A percentile compares a stretch with the other conserved stretches of the same genome.
These are phyloP conservation scores for Coregonus suidteri DNA, from an alignment of 2,797 vertebrate species.

Conservation along the genomic window DNA sequence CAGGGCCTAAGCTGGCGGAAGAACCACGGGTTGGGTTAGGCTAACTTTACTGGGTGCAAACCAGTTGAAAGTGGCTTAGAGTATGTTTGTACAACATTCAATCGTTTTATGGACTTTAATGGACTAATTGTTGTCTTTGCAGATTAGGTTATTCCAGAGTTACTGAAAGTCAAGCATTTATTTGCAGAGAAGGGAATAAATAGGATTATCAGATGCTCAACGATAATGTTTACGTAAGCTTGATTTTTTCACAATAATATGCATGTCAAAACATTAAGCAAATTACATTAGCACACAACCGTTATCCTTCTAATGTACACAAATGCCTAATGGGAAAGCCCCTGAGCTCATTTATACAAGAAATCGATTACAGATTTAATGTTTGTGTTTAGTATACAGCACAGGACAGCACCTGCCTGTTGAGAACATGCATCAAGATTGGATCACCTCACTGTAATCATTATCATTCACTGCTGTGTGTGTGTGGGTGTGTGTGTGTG, in stretches of 20 bases:
- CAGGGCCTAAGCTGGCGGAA: slow-evolving; percentile 15
- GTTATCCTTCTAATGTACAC: slow-evolving; percentile 4
- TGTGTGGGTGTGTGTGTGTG: slow-evolving; percentile 4
- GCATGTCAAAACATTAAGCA: not conserved
- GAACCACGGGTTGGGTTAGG: slow-evolving; percentile 5
- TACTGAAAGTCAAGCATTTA: too few relatives aligned
- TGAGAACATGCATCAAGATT: slow-evolving; percentile 46
- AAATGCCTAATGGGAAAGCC: slow-evolving; percentile 3
- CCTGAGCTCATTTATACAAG: not conserved
- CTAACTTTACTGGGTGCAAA: not conserved
- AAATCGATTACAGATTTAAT: slow-evolving; percentile 12
- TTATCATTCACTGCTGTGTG: slow-evolving; percentile 37
- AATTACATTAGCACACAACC: not conserved
- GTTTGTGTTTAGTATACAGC: slow-evolving; percentile 39
- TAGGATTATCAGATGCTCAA: too few relatives aligned
- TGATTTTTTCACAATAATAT: not conserved
- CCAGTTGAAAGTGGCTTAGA: not conserved
- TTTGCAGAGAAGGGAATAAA: too few relatives aligned
- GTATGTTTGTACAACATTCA: not conserved
- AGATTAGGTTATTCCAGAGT: not conserved
- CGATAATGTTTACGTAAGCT: not conserved
- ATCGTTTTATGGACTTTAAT: too few relatives aligned
- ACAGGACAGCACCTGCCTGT: slow-evolving; percentile 10
- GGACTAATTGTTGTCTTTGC: not conserved
- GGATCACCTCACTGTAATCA: slow-evolving; percentile 45